Evolutionary conservation across 2,113 vertebrate genomes (phyloP), one percentile per base, ranked within the genome.

Genomic region (Mesocricetus auratus): DNA sequence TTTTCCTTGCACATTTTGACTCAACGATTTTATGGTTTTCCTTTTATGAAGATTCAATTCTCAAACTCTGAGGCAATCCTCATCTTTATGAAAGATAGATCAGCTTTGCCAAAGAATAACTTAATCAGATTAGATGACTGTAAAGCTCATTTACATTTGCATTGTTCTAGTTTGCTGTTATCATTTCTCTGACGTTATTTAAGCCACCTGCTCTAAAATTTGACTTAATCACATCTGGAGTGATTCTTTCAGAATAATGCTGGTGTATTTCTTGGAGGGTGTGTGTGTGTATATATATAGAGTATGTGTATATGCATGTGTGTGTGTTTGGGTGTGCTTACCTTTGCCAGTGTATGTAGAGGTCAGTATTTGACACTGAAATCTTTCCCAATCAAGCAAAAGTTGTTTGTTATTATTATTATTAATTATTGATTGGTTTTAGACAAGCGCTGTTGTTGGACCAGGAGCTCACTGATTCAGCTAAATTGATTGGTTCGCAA

Each of bases 171-270:
- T 87, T 45, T 29, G 1, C 68, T 93, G 96, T 77, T 82, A 42
- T 83, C 31, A 12, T 81, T 90, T 91, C 75, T 36, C 75, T 31
- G 12, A 69, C 36, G 66, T 73, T n/a, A 66, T 56, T 69, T 92
- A 82, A 53, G 94, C 71, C 33, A 87, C 42, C 29, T 91, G 12
- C 21, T 92, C 92, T 22, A 19, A 60, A 95, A 86, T 11, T 93
- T 92, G 42, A 22, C 71, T 89, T 90, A 81, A 75, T 96, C 33
- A 4, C 26, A 26, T 50, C 8, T 90, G 62, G 13, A 69, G 8
- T 89, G n/a, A 36, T 78, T 92, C 73, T 92, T 89, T 96, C 22
- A 73, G 87, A 73, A 69, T 31, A 50, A 66, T 47, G 16, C 11
- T 56, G 50, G 36, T 73, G 15, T 56, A 10, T 71, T 71, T 86